These are phyloP conservation scores for Odontomachus brunneus DNA, from an alignment of 1,140 invertebrate species.

Conservation along the genomic window DNA sequence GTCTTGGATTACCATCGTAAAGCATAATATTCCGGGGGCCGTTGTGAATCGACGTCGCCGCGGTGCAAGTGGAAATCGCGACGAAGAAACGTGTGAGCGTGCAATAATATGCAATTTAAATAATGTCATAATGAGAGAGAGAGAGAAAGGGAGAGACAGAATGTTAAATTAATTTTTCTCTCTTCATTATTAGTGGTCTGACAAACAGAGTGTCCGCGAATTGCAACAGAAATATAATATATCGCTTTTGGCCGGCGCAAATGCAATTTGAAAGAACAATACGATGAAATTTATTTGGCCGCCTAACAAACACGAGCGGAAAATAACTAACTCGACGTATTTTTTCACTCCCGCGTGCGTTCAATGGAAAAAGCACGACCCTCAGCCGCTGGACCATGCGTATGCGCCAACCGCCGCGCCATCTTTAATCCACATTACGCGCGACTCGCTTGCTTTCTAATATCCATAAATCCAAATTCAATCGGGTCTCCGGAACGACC, in stretches of 20 bases:
- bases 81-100: neutral
- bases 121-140: neutral
- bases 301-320: neutral
- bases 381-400: neutral
- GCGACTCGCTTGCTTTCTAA: slow-evolving; percentile 63
- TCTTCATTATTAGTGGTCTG: no score
- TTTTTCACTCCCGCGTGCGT: neutral
- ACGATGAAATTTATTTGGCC: neutral
- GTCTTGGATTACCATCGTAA: slow-evolving; percentile 47
- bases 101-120: neutral
- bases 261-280: neutral
- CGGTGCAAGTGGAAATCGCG: neutral
- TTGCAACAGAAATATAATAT: neutral
- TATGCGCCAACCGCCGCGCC: slow-evolving; percentile 1
- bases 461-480: slow-evolving; percentile 71
- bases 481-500: slow-evolving; percentile 65
- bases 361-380: neutral
- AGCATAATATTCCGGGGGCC: slow-evolving; percentile 3
- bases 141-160: no score
- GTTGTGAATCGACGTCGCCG: neutral
- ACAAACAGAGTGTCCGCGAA: neutral
- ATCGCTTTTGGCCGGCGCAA: neutral
- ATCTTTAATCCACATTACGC: slow-evolving; percentile 39
- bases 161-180: no score
- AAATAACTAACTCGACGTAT: neutral